Evolutionary conservation across 2,113 vertebrate species (phyloP).

Genomic region (Pangasianodon hypophthalmus): DNA sequence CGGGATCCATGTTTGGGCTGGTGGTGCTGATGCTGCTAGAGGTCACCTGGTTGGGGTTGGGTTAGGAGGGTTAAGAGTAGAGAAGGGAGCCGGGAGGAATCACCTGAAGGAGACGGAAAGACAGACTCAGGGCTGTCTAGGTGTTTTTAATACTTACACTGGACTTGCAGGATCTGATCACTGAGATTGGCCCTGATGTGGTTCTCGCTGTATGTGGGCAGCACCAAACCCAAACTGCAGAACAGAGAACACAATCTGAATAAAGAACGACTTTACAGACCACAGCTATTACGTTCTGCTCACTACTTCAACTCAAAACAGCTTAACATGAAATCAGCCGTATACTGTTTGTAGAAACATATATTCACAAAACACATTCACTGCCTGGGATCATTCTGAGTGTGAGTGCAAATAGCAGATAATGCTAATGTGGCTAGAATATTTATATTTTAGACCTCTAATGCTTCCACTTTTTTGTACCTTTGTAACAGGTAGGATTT

Average conservation of each 20-base stretch:
- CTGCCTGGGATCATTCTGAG: too few relatives aligned
- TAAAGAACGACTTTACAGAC: not conserved
- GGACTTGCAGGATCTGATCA: slow-evolving; percentile 99
- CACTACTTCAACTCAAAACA: not conserved
- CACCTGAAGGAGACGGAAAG: slow-evolving; percentile 50
- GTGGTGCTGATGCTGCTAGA: slow-evolving; percentile 30
- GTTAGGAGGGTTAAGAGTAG: slow-evolving; percentile 34
- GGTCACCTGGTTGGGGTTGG: slow-evolving; percentile 46
- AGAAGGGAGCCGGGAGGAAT: slow-evolving; percentile 26
- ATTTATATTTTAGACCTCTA: not conserved
- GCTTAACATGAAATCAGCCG: too few relatives aligned
- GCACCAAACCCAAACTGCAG: slow-evolving; percentile 90
- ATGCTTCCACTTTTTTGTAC: not conserved
- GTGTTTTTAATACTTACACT: slow-evolving; percentile 90
- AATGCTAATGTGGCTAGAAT: not conserved
- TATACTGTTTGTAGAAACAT: too few relatives aligned
- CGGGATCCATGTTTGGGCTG: slow-evolving; percentile 22
- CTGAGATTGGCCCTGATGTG: slow-evolving; percentile 98
- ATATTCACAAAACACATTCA: too few relatives aligned
- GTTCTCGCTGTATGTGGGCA: slow-evolving; percentile 94
- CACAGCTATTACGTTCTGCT: not conserved
- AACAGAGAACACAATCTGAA: slow-evolving; percentile 39
- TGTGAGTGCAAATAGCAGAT: not conserved
- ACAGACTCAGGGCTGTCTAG: not conserved
- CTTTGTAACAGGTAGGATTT: not conserved